Percentiles rank a stretch among this genome's conserved stretches.
These are phyloP conservation scores for Tupaia chinensis DNA, from an alignment of 2,113 vertebrate genomes.

Conservation along the genomic window DNA sequence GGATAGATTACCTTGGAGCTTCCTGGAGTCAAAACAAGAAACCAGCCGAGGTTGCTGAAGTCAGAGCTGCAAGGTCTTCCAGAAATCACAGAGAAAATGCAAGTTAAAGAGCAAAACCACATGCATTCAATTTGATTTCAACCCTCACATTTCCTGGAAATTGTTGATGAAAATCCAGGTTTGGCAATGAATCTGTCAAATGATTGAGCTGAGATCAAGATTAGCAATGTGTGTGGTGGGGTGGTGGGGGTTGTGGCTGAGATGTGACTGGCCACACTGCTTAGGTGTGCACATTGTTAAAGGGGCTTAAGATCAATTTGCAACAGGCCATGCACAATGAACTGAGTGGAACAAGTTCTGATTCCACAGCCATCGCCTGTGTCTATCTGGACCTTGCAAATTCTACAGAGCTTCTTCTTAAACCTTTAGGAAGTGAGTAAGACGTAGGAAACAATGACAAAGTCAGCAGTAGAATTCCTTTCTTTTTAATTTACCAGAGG, in stretches of 20 bases:
- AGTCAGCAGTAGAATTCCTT: background rate
- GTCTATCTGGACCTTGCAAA: background rate
- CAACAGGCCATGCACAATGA: fast-evolving
- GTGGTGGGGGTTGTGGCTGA: background rate
- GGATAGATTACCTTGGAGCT: constrained; percentile 52
- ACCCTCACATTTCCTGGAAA: constrained; percentile 57
- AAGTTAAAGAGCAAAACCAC: constrained; percentile 42
- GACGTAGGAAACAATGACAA: background rate
- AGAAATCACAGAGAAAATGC: constrained; percentile 56
- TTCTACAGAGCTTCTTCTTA: background rate
- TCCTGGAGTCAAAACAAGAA: constrained; percentile 52
- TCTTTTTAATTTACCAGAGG: too few relatives aligned
- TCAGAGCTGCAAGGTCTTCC: background rate
- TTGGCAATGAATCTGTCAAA: constrained; percentile 39
- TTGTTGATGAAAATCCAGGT: constrained; percentile 1
- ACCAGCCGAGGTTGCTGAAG: background rate
- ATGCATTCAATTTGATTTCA: constrained; percentile 40
- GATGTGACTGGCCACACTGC: background rate
- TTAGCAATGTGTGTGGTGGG: background rate
- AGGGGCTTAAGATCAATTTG: fast-evolving
- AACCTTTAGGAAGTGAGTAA: background rate
- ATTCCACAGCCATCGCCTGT: background rate
- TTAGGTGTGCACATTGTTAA: background rate
- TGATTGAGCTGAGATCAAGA: background rate
- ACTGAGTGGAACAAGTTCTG: background rate